phyloP scores from a whole-genome alignment of 2,113 vertebrate species.

The Grallaria varia region DNA sequence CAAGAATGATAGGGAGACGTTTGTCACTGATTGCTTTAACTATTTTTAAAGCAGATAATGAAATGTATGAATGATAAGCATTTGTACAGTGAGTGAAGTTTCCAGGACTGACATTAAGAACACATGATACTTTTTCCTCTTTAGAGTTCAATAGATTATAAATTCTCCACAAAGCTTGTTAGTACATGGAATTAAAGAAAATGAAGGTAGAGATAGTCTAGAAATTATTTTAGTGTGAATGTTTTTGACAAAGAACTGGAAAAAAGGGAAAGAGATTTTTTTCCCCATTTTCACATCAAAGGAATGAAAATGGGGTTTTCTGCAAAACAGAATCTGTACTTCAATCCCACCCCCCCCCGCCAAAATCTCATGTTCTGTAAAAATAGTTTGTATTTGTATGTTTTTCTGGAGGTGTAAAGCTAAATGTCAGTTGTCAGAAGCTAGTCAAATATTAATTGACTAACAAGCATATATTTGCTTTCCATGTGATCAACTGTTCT shows the following conservation, averaged over 20 bases:
- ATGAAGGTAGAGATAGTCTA: not conserved
- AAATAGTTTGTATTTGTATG: not conserved
- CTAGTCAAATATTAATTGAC: not conserved
- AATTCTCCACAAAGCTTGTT: not conserved
- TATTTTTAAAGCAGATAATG: not conserved
- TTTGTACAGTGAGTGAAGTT: not conserved
- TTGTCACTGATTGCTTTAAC: slow-evolving; percentile 3
- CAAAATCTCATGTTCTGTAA: not conserved
- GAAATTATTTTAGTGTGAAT: not conserved
- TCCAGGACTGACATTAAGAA: not conserved
- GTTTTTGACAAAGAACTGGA: not conserved
- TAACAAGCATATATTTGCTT: not conserved
- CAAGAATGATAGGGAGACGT: slow-evolving; percentile 10
- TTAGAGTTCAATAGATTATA: not conserved
- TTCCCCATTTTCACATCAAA: not conserved
- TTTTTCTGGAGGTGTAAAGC: not conserved
- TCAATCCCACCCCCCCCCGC: no score
- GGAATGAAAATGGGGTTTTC: not conserved
- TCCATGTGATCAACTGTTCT: not conserved
- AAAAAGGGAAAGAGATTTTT: not conserved
- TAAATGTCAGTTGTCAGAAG: not conserved
- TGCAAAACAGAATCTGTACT: not conserved
- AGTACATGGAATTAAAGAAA: not conserved
- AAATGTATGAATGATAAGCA: not conserved
- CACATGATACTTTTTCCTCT: not conserved